Evolutionary conservation across 2,797 vertebrate genomes (phyloP), one percentile per base, ranked within the genome.

Genomic region (Halcyon leucocephala): DNA sequence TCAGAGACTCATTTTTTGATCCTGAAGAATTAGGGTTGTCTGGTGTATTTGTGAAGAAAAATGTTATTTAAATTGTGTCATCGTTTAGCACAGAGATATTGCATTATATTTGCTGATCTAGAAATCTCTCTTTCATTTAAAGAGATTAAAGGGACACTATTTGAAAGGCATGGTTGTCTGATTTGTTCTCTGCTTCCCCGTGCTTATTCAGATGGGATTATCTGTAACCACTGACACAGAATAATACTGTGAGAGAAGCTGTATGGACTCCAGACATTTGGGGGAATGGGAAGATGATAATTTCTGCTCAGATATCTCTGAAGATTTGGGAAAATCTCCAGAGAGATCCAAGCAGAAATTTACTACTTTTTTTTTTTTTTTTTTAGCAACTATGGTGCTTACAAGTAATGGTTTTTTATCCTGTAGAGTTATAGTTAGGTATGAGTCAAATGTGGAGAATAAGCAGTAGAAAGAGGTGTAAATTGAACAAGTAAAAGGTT

Each of bases 141-240:
- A 90, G 89, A 94, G 70, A 84, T 94, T 86, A 90, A 94, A 91
- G 78, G 78, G 57, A 16, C 54, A n/a, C 29, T 55, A 3, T 84
- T 86, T 83, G 80, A 93, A 93, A 95, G 80, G 70, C 87, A 49
- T 35, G n/a, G 25, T 86, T 90, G 37, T 89, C 80, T 4, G 24
- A 86, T 89, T 69, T 80, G 78, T 89, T 89, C 48, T 83, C 37
- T 82, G 57, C 78, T 81, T 77, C 81, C n/a, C 69, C 67, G 41
- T 81, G 71, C 29, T 91, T 86, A 81, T 62, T 67, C 82, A 78
- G 61, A 65, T 79, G 20, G 64, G 65, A 93, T 95, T 95, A 61
- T 92, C 77, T 79, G 41, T 57, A 76, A 57, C 58, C 69, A 88
- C 51, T 91, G 73, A 90, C 91, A 95, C 61, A 89, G 67, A 92